phyloP scores from a whole-genome alignment of 1,140 invertebrate species.

The Pristionchus pacificus region DNA sequence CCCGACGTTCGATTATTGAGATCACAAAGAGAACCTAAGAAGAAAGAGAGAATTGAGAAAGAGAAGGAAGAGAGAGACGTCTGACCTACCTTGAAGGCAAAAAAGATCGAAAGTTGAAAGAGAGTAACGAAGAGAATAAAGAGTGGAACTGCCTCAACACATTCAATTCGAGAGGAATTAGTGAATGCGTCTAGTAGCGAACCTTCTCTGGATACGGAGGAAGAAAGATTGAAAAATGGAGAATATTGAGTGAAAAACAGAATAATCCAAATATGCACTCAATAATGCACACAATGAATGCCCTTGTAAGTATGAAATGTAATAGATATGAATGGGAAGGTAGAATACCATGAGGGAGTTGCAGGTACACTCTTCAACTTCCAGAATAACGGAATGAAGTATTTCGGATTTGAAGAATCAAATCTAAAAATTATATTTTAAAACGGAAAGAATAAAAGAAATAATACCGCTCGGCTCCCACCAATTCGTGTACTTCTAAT shows the following conservation, averaged over 20 bases:
- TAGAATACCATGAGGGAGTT: slow-evolving; percentile 43
- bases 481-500: slow-evolving; percentile 51
- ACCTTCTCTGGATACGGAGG: slow-evolving; percentile 23
- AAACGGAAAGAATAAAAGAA: too few relatives aligned
- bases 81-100: slow-evolving; percentile 43
- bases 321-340: not conserved
- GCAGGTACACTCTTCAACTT: slow-evolving; percentile 41
- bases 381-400: slow-evolving; percentile 53
- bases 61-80: not conserved
- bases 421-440: slow-evolving; percentile 31
- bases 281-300: slow-evolving; percentile 48
- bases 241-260: slow-evolving; percentile 48
- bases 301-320: slow-evolving; percentile 35
- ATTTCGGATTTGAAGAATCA: slow-evolving; percentile 44
- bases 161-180: not conserved
- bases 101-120: slow-evolving; percentile 45
- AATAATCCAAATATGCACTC: slow-evolving; percentile 47
- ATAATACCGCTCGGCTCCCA: slow-evolving; percentile 35
- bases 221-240: slow-evolving; percentile 47
- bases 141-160: slow-evolving; percentile 21
- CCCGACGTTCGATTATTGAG: slow-evolving; percentile 37
- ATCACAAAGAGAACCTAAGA: slow-evolving; percentile 49
- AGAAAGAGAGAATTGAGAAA: slow-evolving; percentile 7
- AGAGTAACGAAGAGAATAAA: slow-evolving; percentile 43
- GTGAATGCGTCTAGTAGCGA: not conserved